Conservation (phyloP, 1,140 invertebrate species). For the Drosophila tristis region DNA sequence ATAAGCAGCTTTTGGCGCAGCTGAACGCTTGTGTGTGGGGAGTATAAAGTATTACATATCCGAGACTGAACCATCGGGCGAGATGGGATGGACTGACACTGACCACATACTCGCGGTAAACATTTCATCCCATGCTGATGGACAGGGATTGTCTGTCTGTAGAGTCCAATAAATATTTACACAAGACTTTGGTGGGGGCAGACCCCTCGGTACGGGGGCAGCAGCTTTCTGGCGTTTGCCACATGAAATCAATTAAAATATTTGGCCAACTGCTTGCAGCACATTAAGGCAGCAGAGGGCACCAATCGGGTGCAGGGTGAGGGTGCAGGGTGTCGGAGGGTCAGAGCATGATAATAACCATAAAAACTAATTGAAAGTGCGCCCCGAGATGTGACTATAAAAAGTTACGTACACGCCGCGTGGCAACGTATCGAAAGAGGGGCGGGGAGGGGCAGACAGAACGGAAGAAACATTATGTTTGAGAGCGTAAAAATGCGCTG, state of each 20-base stretch:
- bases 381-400: constrained; percentile 55
- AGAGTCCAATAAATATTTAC: constrained; percentile 49
- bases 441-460: not conserved
- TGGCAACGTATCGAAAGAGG: constrained; percentile 9
- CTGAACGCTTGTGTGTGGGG: too few species aligned
- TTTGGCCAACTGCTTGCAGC: constrained; percentile 55
- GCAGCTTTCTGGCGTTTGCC: constrained; percentile 23
- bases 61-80: too few species aligned
- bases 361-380: constrained; percentile 68
- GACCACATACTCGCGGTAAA: too few species aligned
- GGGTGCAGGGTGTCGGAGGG: not conserved
- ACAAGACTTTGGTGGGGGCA: constrained; percentile 10
- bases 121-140: constrained; percentile 10
- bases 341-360: constrained; percentile 36
- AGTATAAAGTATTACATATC: too few species aligned
- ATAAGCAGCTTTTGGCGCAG: too few species aligned
- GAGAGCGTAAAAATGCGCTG: constrained; percentile 17
- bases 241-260: constrained; percentile 79
- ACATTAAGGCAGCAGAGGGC: constrained; percentile 33
- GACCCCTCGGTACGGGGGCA: not conserved
- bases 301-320: constrained; percentile 1
- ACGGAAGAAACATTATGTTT: constrained; percentile 11
- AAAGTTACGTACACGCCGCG: constrained; percentile 42
- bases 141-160: constrained; percentile 27
- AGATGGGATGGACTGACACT: too few species aligned